Conservation (phyloP, 2,888 invertebrate genomes). For the Diarsia dahlii region DNA sequence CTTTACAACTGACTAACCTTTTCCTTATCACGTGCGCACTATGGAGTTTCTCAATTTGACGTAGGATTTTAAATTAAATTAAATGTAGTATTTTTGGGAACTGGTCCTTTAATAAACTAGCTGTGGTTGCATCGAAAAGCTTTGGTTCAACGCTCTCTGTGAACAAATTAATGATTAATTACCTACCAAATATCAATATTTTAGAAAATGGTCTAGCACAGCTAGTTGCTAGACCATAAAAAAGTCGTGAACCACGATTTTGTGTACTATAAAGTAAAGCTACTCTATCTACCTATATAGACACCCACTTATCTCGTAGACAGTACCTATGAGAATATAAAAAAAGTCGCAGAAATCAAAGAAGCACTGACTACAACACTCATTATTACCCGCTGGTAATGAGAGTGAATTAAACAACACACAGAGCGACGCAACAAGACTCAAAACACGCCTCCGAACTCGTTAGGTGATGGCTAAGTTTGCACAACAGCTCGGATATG, state of each 20-base stretch:
- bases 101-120: constrained; percentile 3
- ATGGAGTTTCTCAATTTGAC: constrained; percentile 58
- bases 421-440: constrained; percentile 18
- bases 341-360: not conserved
- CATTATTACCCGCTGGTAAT: constrained; percentile 24
- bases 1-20: constrained; percentile 70
- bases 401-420: constrained; percentile 40
- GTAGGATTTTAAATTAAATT: constrained; percentile 54
- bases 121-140: not conserved
- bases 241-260: not conserved
- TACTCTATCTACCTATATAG: not conserved
- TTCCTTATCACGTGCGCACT: constrained; percentile 64
- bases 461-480: constrained; percentile 51
- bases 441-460: constrained; percentile 49
- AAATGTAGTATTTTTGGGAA: constrained; percentile 52
- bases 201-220: not conserved
- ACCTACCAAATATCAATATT: not conserved
- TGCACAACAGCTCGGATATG: constrained; percentile 43
- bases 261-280: not conserved
- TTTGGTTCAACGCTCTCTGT: not conserved
- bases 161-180: not conserved
- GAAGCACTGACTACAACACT: not conserved
- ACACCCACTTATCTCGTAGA: not conserved
- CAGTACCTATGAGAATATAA: too few species aligned
- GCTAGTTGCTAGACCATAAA: not conserved